Base-by-base conservation (phyloP, 2,888 invertebrate species). In the Cactoblastis cactorum region DNA sequence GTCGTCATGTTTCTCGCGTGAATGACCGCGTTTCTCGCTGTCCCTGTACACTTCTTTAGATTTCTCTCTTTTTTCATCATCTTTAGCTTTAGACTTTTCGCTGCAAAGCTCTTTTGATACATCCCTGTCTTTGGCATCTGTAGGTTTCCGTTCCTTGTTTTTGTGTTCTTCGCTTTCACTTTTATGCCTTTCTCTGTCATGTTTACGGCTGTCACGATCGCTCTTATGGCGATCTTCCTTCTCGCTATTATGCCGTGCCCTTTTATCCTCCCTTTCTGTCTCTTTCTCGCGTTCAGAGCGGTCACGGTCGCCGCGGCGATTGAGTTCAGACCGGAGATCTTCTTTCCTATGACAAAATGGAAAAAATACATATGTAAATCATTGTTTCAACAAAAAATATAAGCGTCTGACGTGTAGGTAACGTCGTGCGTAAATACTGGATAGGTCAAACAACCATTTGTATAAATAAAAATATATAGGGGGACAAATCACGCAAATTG, bases 261-360 rank as follows among this genome's bases (percentile, higher is more conserved):
- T 66, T 49, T 54, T 63, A 0, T 71, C 70, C 33, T 59, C 50
- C 53, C 53, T 58, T 28, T 52, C 58, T 45, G 45, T 57, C 17
- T 24, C 24, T 54, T 55, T 55, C 17, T 53, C 47, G 17, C 52
- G 41, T 6, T 69, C 74, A 1, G 59, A 53, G 11, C 66, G 66
- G 2, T 66, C 61, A 1, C 59, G 53, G 28, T 67, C 28, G 4
- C 14, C 14, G 12, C 43, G 14, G 1, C 43, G 43, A 15, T 43
- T 43, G 0, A 43, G 43, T 43, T 43, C 43, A 9, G 43, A 28
- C 1, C 43, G 43, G 9, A 43, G 72, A 0, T 74, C 73, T 17
- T 80, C 77, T 62, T 74, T 76, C 43, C 81, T 83, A 58, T 39
- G 22, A 35, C 5, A 19, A 37, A 32, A 46, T 5, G 11, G 8